phyloP scores from a whole-genome alignment of 2,888 invertebrate genomes.

The Nomada ruficornis region DNA sequence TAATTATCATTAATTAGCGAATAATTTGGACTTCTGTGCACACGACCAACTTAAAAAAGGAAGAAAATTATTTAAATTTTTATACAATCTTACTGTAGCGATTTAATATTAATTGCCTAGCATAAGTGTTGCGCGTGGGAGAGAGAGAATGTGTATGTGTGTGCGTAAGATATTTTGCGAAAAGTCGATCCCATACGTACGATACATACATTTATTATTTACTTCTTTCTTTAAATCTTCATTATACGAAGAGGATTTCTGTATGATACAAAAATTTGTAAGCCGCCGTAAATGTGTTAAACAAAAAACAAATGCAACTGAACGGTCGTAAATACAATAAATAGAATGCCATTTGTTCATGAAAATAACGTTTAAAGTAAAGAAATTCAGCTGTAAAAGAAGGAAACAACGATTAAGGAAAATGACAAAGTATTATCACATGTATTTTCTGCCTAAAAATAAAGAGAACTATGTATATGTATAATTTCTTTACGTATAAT shows the following conservation, averaged over 20 bases:
- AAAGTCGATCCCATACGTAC: background rate
- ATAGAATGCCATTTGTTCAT: background rate
- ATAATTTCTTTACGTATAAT: constrained; percentile 15
- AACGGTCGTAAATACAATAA: constrained; percentile 2
- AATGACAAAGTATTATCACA: constrained; percentile 20
- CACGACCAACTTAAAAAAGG: background rate
- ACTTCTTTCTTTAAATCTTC: background rate
- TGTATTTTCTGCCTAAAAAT: constrained; percentile 23
- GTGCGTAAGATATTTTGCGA: too few relatives aligned
- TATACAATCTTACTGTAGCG: background rate
- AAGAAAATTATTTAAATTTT: constrained; percentile 10
- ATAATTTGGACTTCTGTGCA: constrained; percentile 12
- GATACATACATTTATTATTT: background rate
- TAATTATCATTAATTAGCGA: background rate
- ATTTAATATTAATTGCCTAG: too few relatives aligned
- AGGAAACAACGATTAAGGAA: background rate
- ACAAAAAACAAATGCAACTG: background rate
- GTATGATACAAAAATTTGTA: background rate
- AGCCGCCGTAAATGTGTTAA: background rate
- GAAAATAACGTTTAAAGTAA: background rate
- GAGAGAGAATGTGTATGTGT: too few relatives aligned
- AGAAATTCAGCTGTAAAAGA: background rate
- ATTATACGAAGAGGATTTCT: background rate
- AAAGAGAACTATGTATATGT: constrained; percentile 33
- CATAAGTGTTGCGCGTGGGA: background rate